A percentile compares a stretch with the other conserved stretches of the same genome.
Conservation (phyloP, 2,797 vertebrate genomes). For the Pampus argenteus region DNA sequence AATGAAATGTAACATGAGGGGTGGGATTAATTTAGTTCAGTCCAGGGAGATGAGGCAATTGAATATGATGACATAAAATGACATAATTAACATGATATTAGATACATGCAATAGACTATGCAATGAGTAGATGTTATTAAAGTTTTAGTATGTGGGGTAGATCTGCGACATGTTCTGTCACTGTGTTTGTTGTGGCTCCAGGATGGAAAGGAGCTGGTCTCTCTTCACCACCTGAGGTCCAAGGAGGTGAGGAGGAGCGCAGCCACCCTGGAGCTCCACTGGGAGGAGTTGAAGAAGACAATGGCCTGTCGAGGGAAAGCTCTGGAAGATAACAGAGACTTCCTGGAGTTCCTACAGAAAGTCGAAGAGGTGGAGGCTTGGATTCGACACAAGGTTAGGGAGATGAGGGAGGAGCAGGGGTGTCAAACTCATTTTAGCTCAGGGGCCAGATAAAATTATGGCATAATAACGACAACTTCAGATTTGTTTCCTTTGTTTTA, state of each 20-base stretch:
- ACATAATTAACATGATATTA: too few species aligned
- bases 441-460: too few species aligned
- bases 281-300: conserved; percentile 87
- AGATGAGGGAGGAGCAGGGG: background rate
- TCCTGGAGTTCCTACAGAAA: conserved; percentile 92
- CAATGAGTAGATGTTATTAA: too few species aligned
- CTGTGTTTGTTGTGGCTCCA: conserved; percentile 51
- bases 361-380: conserved; percentile 91
- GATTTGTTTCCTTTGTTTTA: too few species aligned
- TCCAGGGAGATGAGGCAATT: too few species aligned
- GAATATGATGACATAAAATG: too few species aligned
- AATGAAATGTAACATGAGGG: background rate
- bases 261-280: conserved; percentile 79
- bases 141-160: too few species aligned
- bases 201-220: conserved; percentile 86
- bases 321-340: conserved; percentile 88
- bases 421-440: too few species aligned
- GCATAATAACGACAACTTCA: too few species aligned
- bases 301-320: conserved; percentile 83
- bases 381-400: conserved; percentile 90
- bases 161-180: background rate
- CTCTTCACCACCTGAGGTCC: conserved; percentile 75
- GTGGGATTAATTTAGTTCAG: too few species aligned
- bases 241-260: conserved; percentile 79
- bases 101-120: too few species aligned